Percentiles rank a stretch among this genome's conserved stretches.
These are phyloP conservation scores for Triplophysa siluroides DNA, from an alignment of 2,113 vertebrate species.

Conservation along the genomic window DNA sequence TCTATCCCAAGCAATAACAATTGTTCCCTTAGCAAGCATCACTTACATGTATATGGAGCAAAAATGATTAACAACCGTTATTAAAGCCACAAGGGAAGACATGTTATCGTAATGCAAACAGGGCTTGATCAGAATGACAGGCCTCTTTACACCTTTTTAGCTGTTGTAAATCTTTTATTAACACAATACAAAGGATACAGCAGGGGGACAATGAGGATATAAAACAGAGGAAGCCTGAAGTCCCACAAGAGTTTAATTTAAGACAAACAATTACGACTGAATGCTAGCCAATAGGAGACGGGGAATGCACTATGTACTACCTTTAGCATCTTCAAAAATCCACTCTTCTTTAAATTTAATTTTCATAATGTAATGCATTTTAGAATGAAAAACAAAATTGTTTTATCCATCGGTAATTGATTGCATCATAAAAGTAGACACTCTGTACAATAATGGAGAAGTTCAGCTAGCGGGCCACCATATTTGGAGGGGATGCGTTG, in stretches of 20 bases:
- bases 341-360: no score
- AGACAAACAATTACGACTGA: slow-evolving; percentile 70
- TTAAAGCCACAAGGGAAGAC: slow-evolving; percentile 1
- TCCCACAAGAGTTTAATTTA: slow-evolving; percentile 66
- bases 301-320: slow-evolving; percentile 17
- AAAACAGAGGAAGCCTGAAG: slow-evolving; percentile 76
- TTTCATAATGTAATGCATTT: not conserved
- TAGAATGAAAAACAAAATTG: not conserved
- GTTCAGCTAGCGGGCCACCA: not conserved
- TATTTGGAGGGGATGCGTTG: no score
- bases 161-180: slow-evolving; percentile 78
- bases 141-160: slow-evolving; percentile 76
- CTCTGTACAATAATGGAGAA: not conserved
- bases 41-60: not conserved
- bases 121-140: slow-evolving; percentile 71
- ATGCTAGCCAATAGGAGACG: slow-evolving; percentile 31
- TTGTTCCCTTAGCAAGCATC: not conserved
- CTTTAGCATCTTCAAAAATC: no score
- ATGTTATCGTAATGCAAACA: slow-evolving; percentile 44
- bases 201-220: slow-evolving; percentile 78
- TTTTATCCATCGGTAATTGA: not conserved
- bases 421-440: not conserved
- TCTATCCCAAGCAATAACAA: not conserved
- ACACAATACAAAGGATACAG: slow-evolving; percentile 81
- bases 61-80: slow-evolving; percentile 12